Percentiles rank a stretch among this genome's conserved stretches.
Evolutionary conservation across 2,888 invertebrate species (phyloP).

Genomic region (Patella depressa): DNA sequence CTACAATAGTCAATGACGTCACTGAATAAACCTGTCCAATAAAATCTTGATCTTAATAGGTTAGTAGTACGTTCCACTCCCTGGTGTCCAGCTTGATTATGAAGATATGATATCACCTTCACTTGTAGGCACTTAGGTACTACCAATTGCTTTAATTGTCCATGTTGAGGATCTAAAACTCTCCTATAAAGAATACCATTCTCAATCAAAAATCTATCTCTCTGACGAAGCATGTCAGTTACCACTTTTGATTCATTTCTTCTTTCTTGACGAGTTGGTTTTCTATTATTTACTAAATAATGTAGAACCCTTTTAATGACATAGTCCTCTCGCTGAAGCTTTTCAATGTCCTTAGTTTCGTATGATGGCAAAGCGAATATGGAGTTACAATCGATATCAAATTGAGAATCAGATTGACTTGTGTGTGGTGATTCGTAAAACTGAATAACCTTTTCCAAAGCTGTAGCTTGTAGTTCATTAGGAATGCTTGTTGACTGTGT

Average conservation of each 20-base stretch:
- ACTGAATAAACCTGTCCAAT: conserved; percentile 39
- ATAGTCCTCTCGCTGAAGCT: neutral
- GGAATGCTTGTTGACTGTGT: conserved; percentile 5
- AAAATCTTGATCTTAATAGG: conserved; percentile 33
- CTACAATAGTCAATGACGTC: conserved; percentile 34
- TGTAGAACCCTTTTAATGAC: neutral
- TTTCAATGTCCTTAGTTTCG: neutral
- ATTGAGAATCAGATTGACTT: neutral
- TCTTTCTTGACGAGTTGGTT: neutral
- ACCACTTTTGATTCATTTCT: neutral
- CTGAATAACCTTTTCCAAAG: conserved; percentile 14
- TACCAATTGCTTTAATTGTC: conserved; percentile 1
- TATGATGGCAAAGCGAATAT: conserved; percentile 3
- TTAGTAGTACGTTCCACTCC: conserved; percentile 33
- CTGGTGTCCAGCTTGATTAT: conserved; percentile 38
- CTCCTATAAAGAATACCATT: neutral
- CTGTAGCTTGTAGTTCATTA: neutral
- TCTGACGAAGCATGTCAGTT: neutral
- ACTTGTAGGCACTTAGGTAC: conserved; percentile 13
- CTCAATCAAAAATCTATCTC: neutral
- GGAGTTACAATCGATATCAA: neutral
- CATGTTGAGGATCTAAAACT: neutral
- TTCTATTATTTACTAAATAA: neutral
- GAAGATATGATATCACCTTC: conserved; percentile 16
- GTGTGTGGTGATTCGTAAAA: neutral